Conservation (phyloP, 2,797 vertebrate species). For the Chiroxiphia lanceolata region DNA sequence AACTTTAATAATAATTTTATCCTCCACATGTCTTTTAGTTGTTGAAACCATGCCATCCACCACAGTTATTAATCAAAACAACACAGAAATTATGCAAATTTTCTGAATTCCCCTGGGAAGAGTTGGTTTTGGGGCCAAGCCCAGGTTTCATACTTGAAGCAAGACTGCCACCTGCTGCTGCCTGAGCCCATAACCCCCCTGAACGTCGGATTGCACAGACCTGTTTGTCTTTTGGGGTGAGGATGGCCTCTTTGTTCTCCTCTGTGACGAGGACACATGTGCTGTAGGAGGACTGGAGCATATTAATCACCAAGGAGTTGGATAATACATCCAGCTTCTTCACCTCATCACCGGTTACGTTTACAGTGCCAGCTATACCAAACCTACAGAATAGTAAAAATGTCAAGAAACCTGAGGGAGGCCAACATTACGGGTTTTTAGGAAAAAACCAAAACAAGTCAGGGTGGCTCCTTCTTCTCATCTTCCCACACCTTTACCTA, state of each 20-base stretch:
- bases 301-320: constrained; percentile 92
- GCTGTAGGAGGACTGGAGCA: constrained; percentile 92
- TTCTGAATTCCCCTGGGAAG: not conserved
- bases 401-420: not conserved
- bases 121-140: too few species aligned
- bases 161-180: constrained; percentile 53
- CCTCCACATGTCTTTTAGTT: not conserved
- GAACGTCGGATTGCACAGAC: constrained; percentile 65
- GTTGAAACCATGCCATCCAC: not conserved
- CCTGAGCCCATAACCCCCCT: not conserved
- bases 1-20: not conserved
- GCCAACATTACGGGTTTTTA: not conserved
- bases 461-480: not conserved
- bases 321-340: constrained; percentile 97
- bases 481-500: not conserved
- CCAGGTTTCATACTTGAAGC: not conserved
- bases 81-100: not conserved
- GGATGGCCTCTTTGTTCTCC: constrained; percentile 89
- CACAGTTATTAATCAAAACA: not conserved
- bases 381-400: constrained; percentile 68
- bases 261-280: constrained; percentile 92
- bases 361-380: constrained; percentile 89
- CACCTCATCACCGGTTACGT: constrained; percentile 93
- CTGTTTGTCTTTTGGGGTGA: constrained; percentile 86
- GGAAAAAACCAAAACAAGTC: rapidly evolving